A percentile compares a stretch with the other conserved stretches of the same genome.
Evolutionary conservation across 2,797 vertebrate species (phyloP).

Genomic region (Scolopax rusticola): DNA sequence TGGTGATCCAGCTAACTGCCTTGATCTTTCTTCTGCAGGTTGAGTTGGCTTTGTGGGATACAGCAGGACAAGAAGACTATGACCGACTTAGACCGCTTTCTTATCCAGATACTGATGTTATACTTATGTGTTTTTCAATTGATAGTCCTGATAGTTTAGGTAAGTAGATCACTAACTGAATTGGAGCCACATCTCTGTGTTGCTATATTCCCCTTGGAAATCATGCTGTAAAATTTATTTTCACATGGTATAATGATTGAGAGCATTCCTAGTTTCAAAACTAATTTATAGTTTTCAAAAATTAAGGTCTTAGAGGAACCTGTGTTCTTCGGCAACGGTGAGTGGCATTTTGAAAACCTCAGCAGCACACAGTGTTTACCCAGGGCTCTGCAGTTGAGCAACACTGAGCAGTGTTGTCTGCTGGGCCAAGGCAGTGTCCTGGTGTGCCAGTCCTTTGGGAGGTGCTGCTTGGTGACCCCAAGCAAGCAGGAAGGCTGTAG

Average conservation of each 20-base stretch:
- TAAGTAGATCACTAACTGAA: constrained; percentile 72
- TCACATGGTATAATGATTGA: not conserved
- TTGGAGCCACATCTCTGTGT: not conserved
- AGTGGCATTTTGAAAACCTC: not conserved
- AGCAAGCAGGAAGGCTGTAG: not conserved
- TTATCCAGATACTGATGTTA: constrained; percentile 98
- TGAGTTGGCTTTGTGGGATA: constrained; percentile 98
- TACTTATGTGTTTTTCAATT: constrained; percentile 99
- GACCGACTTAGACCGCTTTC: constrained; percentile 97
- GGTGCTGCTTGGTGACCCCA: not conserved
- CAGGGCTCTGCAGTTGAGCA: not conserved
- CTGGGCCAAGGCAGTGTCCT: not conserved
- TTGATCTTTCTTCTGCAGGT: constrained; percentile 81
- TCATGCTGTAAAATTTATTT: not conserved
- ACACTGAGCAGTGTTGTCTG: not conserved
- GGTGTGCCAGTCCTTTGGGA: not conserved
- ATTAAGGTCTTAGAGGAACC: not conserved
- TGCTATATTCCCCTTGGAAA: not conserved
- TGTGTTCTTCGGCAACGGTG: not conserved
- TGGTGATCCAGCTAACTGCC: not conserved
- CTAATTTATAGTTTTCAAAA: not conserved
- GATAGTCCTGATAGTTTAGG: constrained; percentile 99
- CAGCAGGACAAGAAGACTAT: constrained; percentile 98
- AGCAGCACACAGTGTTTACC: not conserved
- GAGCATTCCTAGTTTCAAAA: not conserved